Conservation (phyloP, 2,888 invertebrate genomes). For the Thereva unica region DNA sequence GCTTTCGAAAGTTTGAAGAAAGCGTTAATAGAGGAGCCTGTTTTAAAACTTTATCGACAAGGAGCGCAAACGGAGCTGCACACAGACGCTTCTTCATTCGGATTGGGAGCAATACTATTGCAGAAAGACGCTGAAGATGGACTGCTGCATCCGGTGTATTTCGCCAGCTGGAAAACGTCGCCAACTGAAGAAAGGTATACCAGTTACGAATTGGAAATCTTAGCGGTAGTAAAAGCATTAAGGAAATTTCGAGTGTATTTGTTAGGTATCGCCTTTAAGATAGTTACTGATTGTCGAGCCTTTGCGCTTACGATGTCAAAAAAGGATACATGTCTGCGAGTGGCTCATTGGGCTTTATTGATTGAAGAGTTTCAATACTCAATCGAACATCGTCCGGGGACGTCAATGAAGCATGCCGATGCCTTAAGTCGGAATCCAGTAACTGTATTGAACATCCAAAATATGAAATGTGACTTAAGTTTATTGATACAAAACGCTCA, state of each 20-base stretch:
- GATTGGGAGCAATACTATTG: conserved; percentile 46
- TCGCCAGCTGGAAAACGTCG: not conserved
- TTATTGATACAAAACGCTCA: not conserved
- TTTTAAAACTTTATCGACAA: conserved; percentile 46
- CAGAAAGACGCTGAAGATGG: conserved; percentile 39
- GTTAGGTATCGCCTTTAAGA: not conserved
- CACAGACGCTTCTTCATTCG: conserved; percentile 47
- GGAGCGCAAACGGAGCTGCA: conserved; percentile 45
- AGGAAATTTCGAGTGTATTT: not conserved
- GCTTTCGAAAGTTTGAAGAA: conserved; percentile 33
- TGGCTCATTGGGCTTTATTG: not conserved
- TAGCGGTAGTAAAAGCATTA: not conserved
- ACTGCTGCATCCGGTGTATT: not conserved
- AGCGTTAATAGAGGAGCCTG: conserved; percentile 37
- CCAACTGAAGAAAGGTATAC: not conserved
- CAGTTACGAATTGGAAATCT: not conserved
- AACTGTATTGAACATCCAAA: not conserved
- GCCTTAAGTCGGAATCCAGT: not conserved
- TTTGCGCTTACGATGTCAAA: not conserved
- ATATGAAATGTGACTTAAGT: not conserved
- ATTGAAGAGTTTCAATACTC: not conserved
- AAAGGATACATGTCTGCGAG: not conserved
- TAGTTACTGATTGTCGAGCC: not conserved
- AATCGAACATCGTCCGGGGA: not conserved
- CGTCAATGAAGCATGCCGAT: conserved; percentile 1